phyloP scores from a whole-genome alignment of 2,888 invertebrate species.

The Philonicus albiceps region DNA sequence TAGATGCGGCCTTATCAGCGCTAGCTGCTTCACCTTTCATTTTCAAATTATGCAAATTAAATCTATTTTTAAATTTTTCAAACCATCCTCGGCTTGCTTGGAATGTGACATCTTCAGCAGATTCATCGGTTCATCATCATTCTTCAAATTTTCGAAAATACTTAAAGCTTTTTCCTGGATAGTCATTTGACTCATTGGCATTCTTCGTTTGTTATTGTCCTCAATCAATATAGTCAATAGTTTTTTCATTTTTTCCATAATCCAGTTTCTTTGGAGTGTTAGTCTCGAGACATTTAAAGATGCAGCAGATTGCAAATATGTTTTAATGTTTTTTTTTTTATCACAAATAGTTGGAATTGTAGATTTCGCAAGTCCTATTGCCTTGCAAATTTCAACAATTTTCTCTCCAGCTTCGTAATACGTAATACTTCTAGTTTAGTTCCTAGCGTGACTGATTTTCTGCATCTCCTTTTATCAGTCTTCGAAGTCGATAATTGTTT shows the following conservation, averaged over 20 bases:
- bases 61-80: constrained; percentile 48
- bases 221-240: constrained; percentile 48
- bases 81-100: constrained; percentile 47
- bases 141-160: constrained; percentile 51
- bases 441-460: too few species aligned
- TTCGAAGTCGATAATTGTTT: too few species aligned
- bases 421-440: constrained; percentile 50
- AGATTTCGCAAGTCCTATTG: constrained; percentile 49
- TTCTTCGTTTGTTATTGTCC: constrained; percentile 48
- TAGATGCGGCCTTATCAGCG: too few species aligned
- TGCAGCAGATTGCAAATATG: constrained; percentile 48
- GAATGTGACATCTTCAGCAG: constrained; percentile 44
- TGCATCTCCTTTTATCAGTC: too few species aligned
- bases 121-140: constrained; percentile 49
- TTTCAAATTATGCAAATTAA: constrained; percentile 50
- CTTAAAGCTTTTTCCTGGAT: constrained; percentile 51
- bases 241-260: too few species aligned
- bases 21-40: constrained; percentile 50
- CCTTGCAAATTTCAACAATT: constrained; percentile 50
- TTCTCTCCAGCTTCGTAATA: constrained; percentile 45
- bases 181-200: constrained; percentile 51
- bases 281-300: constrained; percentile 50
- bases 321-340: constrained; percentile 50
- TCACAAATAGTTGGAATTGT: constrained; percentile 50
- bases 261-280: too few species aligned